These are phyloP conservation scores for Brachirus orientalis DNA, from an alignment of 2,113 vertebrate species.

Conservation along the genomic window DNA sequence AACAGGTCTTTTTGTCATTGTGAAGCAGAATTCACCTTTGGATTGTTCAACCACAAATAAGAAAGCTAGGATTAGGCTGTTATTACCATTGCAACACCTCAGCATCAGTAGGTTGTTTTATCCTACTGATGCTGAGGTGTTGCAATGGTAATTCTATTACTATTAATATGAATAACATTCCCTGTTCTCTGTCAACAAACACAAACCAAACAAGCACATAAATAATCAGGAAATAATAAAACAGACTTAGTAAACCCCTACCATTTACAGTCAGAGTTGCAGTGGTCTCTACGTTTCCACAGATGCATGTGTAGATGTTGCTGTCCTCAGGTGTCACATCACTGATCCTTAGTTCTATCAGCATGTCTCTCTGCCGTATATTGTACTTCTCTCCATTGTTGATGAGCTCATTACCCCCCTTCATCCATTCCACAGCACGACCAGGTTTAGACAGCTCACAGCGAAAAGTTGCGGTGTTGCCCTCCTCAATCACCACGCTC, in stretches of 20 bases:
- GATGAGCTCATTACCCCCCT: constrained; percentile 78
- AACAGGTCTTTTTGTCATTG: no score
- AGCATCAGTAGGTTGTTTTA: no score
- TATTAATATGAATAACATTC: no score
- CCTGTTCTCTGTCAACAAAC: not conserved
- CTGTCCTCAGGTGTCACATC: constrained; percentile 80
- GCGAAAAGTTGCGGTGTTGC: constrained; percentile 80
- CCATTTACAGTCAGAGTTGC: constrained; percentile 80
- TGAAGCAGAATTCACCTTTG: no score
- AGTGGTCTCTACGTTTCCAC: constrained; percentile 74
- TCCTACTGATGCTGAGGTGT: no score
- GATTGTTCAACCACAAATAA: no score
- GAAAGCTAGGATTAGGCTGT: no score
- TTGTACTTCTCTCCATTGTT: constrained; percentile 83
- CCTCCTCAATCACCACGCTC: constrained; percentile 85
- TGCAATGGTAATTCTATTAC: no score
- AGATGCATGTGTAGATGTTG: constrained; percentile 79
- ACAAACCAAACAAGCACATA: not conserved
- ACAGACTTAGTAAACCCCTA: constrained; percentile 44
- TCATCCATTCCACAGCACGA: constrained; percentile 86
- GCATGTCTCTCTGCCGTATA: constrained; percentile 75
- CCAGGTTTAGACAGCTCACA: constrained; percentile 86
- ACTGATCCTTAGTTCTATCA: constrained; percentile 82
- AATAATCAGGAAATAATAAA: not conserved
- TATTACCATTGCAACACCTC: no score